Conservation (phyloP, 2,797 vertebrate genomes). For the Lagocephalus sceleratus region DNA sequence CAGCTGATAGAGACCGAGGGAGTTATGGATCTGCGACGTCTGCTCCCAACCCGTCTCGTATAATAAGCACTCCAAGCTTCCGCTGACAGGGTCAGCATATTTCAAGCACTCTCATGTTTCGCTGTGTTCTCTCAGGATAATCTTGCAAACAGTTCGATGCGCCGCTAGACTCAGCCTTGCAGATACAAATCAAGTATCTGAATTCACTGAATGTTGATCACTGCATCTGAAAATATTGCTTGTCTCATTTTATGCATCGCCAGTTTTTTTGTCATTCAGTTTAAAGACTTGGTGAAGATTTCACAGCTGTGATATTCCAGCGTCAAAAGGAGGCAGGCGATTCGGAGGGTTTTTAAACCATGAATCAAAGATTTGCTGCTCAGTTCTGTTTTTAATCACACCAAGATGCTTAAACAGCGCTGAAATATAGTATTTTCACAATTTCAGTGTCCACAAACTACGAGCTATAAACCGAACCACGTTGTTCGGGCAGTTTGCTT, state of each 20-base stretch:
- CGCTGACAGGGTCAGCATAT: conserved; percentile 18
- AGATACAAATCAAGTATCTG: background rate
- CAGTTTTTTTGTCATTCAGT: background rate
- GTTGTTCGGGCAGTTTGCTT: too few species aligned
- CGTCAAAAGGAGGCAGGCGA: too few species aligned
- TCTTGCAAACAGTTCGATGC: conserved; percentile 1
- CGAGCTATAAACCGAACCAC: too few species aligned
- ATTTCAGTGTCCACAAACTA: too few species aligned
- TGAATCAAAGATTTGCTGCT: too few species aligned
- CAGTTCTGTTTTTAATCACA: too few species aligned
- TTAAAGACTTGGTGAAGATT: background rate
- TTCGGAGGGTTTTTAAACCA: too few species aligned
- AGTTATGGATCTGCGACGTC: conserved; percentile 19
- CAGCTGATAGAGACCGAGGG: conserved; percentile 36
- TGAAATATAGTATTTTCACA: too few species aligned
- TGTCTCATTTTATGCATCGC: background rate
- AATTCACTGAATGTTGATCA: background rate
- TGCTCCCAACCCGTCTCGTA: conserved; percentile 24
- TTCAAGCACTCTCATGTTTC: conserved; percentile 8
- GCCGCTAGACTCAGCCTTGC: background rate
- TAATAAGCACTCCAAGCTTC: conserved; percentile 17
- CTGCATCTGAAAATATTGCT: background rate
- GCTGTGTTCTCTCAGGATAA: conserved; percentile 7
- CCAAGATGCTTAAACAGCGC: too few species aligned
- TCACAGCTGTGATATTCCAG: background rate